Base-by-base conservation (phyloP, 2,113 vertebrate genomes). In the Hemiscyllium ocellatum region DNA sequence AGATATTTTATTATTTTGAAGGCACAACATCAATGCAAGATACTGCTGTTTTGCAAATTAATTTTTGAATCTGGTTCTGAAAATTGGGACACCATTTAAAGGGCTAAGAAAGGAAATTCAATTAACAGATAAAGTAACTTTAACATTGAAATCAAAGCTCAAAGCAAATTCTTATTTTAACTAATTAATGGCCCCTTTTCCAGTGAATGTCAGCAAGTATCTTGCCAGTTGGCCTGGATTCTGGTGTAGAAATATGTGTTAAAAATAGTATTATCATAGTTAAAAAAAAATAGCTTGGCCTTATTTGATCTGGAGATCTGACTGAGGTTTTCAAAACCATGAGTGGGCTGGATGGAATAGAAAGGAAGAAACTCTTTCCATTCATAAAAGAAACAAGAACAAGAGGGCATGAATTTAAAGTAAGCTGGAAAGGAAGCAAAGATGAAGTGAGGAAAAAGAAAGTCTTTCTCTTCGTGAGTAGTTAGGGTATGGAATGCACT, bases 151-250 rank as follows among this genome's bases (percentile, higher is more conserved):
- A 26, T 91, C n/a, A 96, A 80, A 96, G 96, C 52, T 95, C 66
- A 22, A 93, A 94, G 91, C 22, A 76, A 89, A 80, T 24, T 61
- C n/a, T 56, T 80, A 2, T 13, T 0, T 95, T 80, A 96, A 95
- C 96, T 96, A 10, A 0, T 96, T 70, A 97, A 96, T 96, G 96
- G 85, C 56, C 66, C 96, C 96, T 96, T 33, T n/a, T 29, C 8
- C 52, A 91, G 33, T n/a, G 56, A 91, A 4, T 33, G 17, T 33
- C 56, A 65, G 52, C 12, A 91, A 52, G 56, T 56, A 5, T 20
- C n/a, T 65, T 91, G 26, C 5, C 56, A 33, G n/a, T 12, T 61
- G 52, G 33, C 26, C 52, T 2, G 26, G 61, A 61, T 61, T 52
- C 87, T 65, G 26, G 17, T n/a, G 56, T 1, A 65, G 13, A 13